phyloP scores from a whole-genome alignment of 2,113 vertebrate genomes.

The Seriola rivoliana region DNA sequence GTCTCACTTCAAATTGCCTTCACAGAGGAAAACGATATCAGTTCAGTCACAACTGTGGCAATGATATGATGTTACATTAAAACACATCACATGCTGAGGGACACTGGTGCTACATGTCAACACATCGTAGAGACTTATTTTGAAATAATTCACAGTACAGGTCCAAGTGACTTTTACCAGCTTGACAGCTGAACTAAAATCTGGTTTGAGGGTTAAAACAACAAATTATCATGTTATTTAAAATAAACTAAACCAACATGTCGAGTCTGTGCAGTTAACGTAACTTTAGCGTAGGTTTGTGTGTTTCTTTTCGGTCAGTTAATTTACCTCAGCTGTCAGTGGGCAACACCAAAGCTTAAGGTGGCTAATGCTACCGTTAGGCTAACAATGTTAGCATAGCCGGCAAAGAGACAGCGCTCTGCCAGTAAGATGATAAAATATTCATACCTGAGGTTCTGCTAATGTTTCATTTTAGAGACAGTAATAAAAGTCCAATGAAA shows the following conservation, averaged over 20 bases:
- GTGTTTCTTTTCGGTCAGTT: background rate
- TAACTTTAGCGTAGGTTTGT: too few relatives aligned
- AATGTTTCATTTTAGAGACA: background rate
- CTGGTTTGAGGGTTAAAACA: slow-evolving; percentile 30
- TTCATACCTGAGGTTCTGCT: slow-evolving; percentile 60
- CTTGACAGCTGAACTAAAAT: slow-evolving; percentile 48
- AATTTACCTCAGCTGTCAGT: slow-evolving; percentile 16
- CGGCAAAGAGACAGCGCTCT: slow-evolving; percentile 50
- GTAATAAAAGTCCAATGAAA: slow-evolving; percentile 1
- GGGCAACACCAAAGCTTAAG: slow-evolving; percentile 4
- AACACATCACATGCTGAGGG: background rate
- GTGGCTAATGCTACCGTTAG: slow-evolving; percentile 64
- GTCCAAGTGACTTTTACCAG: background rate
- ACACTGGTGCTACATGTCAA: background rate
- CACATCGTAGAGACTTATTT: slow-evolving; percentile 48
- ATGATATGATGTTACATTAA: background rate
- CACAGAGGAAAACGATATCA: background rate
- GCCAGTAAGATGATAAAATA: background rate
- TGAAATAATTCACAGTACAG: slow-evolving; percentile 43
- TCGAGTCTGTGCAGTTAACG: accelerated
- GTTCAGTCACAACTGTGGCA: background rate
- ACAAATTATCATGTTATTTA: background rate
- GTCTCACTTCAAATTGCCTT: background rate
- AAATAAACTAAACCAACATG: background rate
- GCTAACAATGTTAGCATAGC: slow-evolving; percentile 72